Evolutionary conservation across 2,888 invertebrate genomes (phyloP).

Genomic region (Drosophila suboccidentalis): DNA sequence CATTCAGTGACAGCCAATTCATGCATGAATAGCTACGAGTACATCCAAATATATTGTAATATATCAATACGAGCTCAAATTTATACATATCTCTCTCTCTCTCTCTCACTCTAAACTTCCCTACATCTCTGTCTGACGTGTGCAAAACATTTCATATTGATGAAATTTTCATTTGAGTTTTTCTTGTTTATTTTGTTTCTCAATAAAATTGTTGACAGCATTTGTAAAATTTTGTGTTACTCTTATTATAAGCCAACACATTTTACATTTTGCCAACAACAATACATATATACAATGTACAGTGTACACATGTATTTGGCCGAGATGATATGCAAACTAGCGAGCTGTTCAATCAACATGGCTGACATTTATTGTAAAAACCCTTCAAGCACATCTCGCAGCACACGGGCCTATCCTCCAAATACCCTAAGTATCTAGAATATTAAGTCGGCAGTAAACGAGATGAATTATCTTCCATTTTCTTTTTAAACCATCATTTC

Average conservation of each 20-base stretch:
- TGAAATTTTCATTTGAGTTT: constrained; percentile 51
- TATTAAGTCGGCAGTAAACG: background rate
- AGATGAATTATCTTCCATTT: no score
- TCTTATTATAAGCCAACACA: constrained; percentile 17
- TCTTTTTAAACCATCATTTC: no score
- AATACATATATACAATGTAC: background rate
- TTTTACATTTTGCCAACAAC: constrained; percentile 7
- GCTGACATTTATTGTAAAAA: constrained; percentile 57
- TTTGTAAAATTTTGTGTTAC: constrained; percentile 31
- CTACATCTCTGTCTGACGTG: background rate
- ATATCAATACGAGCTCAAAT: constrained; percentile 13
- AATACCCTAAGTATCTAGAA: constrained; percentile 1
- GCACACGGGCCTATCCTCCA: constrained; percentile 31
- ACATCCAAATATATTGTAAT: constrained; percentile 23
- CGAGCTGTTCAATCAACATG: constrained; percentile 64
- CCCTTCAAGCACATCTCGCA: constrained; percentile 53
- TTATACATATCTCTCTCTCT: constrained; percentile 11
- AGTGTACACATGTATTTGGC: constrained; percentile 7
- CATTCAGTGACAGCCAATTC: constrained; percentile 46
- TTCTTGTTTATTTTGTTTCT: constrained; percentile 2
- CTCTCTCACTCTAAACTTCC: constrained; percentile 4
- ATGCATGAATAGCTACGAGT: constrained; percentile 34
- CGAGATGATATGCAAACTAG: constrained; percentile 37
- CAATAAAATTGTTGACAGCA: constrained; percentile 37
- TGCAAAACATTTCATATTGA: constrained; percentile 54